phyloP scores from a whole-genome alignment of 2,113 vertebrate genomes.

The Rhinoptilus africanus region DNA sequence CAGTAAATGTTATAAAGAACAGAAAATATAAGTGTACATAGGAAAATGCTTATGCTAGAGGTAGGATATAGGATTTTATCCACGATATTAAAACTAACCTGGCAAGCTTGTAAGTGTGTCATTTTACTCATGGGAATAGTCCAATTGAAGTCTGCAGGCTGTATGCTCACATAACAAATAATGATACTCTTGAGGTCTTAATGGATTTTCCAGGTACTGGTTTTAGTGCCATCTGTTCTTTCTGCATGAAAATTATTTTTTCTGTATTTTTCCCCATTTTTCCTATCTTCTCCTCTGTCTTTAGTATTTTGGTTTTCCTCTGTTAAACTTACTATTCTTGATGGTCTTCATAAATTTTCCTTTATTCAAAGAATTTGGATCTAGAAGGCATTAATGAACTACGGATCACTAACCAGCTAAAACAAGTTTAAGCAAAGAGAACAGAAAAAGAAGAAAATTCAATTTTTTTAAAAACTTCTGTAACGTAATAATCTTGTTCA shows the following conservation, averaged over 20 bases:
- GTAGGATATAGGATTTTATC: not conserved
- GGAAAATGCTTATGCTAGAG: not conserved
- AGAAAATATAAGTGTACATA: not conserved
- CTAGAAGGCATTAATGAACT: not conserved
- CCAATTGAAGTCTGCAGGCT: conserved; percentile 19
- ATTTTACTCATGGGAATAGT: conserved; percentile 24
- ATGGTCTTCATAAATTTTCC: not conserved
- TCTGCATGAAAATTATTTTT: not conserved
- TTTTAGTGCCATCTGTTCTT: conserved; percentile 27
- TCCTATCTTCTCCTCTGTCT: not conserved
- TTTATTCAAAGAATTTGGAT: not conserved
- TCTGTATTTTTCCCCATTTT: not conserved
- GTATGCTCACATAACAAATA: conserved; percentile 15
- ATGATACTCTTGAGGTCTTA: conserved; percentile 17
- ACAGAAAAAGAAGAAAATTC: not conserved
- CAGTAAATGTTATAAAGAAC: not conserved
- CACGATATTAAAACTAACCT: not conserved
- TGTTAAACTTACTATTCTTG: not conserved
- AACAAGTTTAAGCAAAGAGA: not conserved
- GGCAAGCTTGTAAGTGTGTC: not conserved
- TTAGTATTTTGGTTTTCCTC: not conserved
- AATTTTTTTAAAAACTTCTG: not conserved
- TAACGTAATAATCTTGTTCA: not conserved
- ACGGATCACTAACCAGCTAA: not conserved
- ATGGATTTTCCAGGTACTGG: conserved; percentile 27